Evolutionary conservation across 2,888 invertebrate species (phyloP), one percentile per base, ranked within the genome.

Genomic region (Elmis aenea): DNA sequence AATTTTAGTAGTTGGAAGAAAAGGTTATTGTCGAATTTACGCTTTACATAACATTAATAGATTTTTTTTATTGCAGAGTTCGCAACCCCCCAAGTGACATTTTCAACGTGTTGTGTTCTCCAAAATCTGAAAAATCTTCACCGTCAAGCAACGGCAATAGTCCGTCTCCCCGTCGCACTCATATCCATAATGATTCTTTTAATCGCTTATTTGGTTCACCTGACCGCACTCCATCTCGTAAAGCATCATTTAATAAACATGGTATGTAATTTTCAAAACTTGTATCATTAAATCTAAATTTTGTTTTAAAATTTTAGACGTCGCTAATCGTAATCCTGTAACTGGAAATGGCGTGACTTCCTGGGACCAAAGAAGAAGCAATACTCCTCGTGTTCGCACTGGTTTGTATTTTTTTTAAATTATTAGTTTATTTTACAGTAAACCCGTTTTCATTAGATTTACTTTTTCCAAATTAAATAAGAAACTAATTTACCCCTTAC

Each of bases 281-380:
- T 1, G 4, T 8, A 9, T 15, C 10, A 16, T 6, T 18, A 26
- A 15, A 11, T 29, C 3, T 18, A 26, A 15, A 11, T 29, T 6
- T 6, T 5, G 18, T 18, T 8, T 5, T 8, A 18, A 18, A 6
- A 24, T 58, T 61, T 24, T 42, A 66, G 68, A 68, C 58, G 59
- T 64, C n/a, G 62, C 52, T 32, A 62, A 62, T 37, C 61, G 68
- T 33, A 68, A 68, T 49, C 66, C 66, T 16, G 68, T 68, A 9
- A 68, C 68, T 39, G 68, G 68, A 16, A 60, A 67, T 49, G 68
- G 68, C 20, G 68, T 68, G 15, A 57, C 59, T 33, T 63, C 66
- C 11, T 67, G 61, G 60, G 68, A 68, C 48, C 54, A 52, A 33
- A 59, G 54, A 46, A 43, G 47, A 26, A 62, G 52, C 42, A 52